phyloP scores from a whole-genome alignment of 1,140 invertebrate genomes.

The Charaxes varanes region DNA sequence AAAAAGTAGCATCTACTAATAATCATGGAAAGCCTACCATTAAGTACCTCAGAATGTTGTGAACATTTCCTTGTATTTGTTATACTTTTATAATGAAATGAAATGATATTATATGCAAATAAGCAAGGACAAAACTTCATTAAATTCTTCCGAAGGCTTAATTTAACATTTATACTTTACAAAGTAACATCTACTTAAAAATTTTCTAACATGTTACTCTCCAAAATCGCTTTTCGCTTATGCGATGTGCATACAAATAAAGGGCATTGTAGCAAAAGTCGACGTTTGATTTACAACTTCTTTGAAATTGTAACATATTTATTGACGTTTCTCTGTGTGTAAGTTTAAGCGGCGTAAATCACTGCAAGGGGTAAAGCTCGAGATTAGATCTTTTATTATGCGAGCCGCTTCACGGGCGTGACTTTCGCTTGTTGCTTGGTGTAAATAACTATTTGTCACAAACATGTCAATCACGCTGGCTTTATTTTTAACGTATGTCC shows the following conservation, averaged over 20 bases:
- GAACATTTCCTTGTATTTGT: no score
- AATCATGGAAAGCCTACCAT: no score
- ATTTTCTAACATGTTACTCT: background rate
- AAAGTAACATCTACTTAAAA: background rate
- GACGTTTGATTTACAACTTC: slow-evolving; percentile 9
- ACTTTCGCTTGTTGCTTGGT: no score
- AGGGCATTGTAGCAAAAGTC: slow-evolving; percentile 4
- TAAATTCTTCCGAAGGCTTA: background rate
- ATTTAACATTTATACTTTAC: background rate
- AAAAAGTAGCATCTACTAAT: no score
- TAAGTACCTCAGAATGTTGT: no score
- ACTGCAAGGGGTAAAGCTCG: slow-evolving; percentile 1
- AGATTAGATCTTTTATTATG: background rate
- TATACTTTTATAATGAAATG: no score
- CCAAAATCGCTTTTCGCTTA: background rate
- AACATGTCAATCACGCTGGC: no score
- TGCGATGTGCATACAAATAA: background rate
- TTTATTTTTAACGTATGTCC: no score
- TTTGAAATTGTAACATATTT: slow-evolving; percentile 14
- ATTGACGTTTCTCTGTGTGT: slow-evolving; percentile 2
- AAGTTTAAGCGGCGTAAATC: background rate
- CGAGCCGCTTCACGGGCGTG: background rate
- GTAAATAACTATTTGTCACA: no score
- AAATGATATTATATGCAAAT: no score
- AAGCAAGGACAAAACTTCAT: no score